A percentile compares a stretch with the other conserved stretches of the same genome.
phyloP scores from a whole-genome alignment of 2,888 invertebrate genomes.

The Caenorhabditis auriculariae region DNA sequence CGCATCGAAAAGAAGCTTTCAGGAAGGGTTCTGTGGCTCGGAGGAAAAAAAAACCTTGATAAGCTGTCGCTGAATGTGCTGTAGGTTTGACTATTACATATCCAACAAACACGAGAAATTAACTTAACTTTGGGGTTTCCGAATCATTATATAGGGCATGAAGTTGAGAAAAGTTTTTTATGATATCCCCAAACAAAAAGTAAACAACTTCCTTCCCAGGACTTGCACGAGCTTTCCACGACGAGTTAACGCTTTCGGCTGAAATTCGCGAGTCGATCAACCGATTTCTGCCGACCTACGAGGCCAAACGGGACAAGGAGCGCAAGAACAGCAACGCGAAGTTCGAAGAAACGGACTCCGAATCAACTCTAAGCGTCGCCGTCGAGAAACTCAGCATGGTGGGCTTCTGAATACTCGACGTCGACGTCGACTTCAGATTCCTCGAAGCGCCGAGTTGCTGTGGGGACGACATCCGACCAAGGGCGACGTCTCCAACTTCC shows the following conservation, averaged over 20 bases:
- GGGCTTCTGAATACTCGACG: conserved; percentile 1
- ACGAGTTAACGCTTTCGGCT: conserved; percentile 63
- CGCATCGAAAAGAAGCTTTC: too few relatives aligned
- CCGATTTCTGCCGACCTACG: conserved; percentile 45
- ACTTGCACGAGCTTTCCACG: conserved; percentile 68
- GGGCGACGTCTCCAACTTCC: conserved; percentile 67
- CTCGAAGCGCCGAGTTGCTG: conserved; percentile 66
- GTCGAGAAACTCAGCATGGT: conserved; percentile 24
- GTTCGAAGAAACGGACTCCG: conserved; percentile 4
- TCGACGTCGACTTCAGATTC: conserved; percentile 62
- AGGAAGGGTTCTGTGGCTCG: too few relatives aligned
- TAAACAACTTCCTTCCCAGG: conserved; percentile 49
- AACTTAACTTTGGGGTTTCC: too few relatives aligned
- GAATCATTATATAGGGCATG: too few relatives aligned
- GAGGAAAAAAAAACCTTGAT: too few relatives aligned
- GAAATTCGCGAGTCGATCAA: conserved; percentile 65
- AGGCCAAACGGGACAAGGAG: conserved; percentile 8
- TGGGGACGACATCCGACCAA: conserved; percentile 65
- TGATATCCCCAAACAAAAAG: not conserved
- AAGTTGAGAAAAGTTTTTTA: not conserved
- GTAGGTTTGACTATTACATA: too few relatives aligned
- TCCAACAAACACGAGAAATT: too few relatives aligned
- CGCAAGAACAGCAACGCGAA: not conserved
- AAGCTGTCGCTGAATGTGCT: too few relatives aligned
- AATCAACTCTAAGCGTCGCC: conserved; percentile 5